Conservation (phyloP, 2,888 invertebrate species). For the Cryptus armator region DNA sequence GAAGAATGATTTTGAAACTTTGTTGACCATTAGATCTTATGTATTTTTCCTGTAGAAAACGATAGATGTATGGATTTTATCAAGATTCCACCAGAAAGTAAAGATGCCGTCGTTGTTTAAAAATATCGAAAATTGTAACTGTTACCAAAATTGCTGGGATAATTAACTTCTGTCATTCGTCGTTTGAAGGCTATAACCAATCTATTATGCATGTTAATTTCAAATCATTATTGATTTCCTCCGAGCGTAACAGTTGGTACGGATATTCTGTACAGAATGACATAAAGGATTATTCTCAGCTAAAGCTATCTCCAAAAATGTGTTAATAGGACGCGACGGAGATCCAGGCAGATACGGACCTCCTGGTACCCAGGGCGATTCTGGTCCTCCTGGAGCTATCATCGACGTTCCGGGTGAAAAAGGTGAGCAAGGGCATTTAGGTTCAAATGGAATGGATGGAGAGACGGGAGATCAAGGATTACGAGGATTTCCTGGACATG, state of each 20-base stretch:
- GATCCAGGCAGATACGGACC: conserved; percentile 87
- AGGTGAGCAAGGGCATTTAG: conserved; percentile 86
- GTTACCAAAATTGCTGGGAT: too few species aligned
- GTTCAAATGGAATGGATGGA: conserved; percentile 86
- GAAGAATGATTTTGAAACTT: too few species aligned
- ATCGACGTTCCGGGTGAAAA: conserved; percentile 85
- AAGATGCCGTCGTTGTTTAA: too few species aligned
- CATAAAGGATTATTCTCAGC: too few species aligned
- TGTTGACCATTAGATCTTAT: too few species aligned
- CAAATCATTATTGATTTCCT: not conserved
- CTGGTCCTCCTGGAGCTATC: conserved; percentile 86
- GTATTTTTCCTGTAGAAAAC: too few species aligned
- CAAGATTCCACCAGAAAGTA: too few species aligned
- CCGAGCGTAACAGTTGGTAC: not conserved
- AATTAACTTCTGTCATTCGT: too few species aligned
- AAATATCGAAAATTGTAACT: too few species aligned
- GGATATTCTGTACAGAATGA: too few species aligned
- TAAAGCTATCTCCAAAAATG: not conserved
- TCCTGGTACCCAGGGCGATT: conserved; percentile 87
- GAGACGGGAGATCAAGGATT: conserved; percentile 86
- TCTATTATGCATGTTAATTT: not conserved
- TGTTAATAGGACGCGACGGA: conserved; percentile 80
- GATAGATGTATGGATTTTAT: too few species aligned
- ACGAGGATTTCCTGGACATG: conserved; percentile 83
- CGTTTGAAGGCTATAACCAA: too few species aligned